Evolutionary conservation across 1,140 invertebrate genomes (phyloP).

Genomic region (Chymomyza costata): DNA sequence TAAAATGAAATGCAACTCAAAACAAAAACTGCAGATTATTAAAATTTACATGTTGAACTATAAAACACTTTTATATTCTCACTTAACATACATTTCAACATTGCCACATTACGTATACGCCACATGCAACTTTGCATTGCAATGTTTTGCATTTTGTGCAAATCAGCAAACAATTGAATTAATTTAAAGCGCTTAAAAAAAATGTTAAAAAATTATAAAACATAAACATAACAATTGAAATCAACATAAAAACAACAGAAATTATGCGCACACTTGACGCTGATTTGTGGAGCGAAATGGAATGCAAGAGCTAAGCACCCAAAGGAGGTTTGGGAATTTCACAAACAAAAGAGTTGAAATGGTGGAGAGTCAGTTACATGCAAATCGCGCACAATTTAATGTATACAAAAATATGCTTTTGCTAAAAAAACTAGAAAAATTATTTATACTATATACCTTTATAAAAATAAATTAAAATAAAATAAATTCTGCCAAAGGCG

Average conservation of each 20-base stretch:
- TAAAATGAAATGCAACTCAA: too few species aligned
- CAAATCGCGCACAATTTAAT: too few species aligned
- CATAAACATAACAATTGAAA: slow-evolving; percentile 52
- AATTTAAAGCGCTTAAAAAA: slow-evolving; percentile 58
- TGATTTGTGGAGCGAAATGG: too few species aligned
- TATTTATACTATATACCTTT: slow-evolving; percentile 12
- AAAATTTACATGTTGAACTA: too few species aligned
- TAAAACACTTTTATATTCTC: too few species aligned
- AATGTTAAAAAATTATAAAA: slow-evolving; percentile 23
- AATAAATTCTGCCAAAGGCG: slow-evolving; percentile 48
- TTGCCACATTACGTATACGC: too few species aligned
- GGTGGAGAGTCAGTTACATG: too few species aligned
- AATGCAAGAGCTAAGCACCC: too few species aligned
- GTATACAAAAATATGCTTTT: slow-evolving; percentile 50
- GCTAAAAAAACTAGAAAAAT: slow-evolving; percentile 15
- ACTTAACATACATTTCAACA: too few species aligned
- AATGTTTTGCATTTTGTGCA: slow-evolving; percentile 10
- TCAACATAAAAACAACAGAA: slow-evolving; percentile 39
- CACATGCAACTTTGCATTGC: slow-evolving; percentile 27
- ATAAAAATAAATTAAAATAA: slow-evolving; percentile 29
- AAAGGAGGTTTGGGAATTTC: too few species aligned
- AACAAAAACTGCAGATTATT: too few species aligned
- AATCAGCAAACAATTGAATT: slow-evolving; percentile 52
- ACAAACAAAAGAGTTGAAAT: too few species aligned
- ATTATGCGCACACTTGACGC: slow-evolving; percentile 44